Evolutionary conservation across 2,797 vertebrate species (phyloP).

Genomic region (Eupleurogrammus muticus): DNA sequence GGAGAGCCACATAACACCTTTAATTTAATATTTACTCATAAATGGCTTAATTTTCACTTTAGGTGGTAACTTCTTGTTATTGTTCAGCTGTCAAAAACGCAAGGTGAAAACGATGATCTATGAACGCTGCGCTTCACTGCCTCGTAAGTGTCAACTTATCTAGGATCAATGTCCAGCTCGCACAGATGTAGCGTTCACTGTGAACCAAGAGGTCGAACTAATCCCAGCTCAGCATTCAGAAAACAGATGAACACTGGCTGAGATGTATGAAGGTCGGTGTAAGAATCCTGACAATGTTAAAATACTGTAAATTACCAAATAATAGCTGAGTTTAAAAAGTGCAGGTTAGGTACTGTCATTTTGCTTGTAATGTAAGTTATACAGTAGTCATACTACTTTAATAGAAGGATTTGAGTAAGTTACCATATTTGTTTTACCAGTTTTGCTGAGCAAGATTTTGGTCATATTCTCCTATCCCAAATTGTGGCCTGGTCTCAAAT

Average conservation of each 20-base stretch:
- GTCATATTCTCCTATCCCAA: too few species aligned
- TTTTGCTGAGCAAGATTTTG: too few species aligned
- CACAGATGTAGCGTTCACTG: conserved; percentile 14
- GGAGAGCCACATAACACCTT: neutral
- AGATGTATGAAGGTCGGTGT: conserved; percentile 28
- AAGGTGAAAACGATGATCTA: too few species aligned
- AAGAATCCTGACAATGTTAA: neutral
- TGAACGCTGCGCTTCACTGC: conserved; percentile 35
- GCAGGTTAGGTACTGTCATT: too few species aligned
- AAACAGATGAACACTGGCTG: conserved; percentile 29
- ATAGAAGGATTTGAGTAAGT: too few species aligned
- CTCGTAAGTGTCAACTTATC: conserved; percentile 43
- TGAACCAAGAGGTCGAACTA: conserved; percentile 27
- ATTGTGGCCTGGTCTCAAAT: too few species aligned
- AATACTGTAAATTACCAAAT: neutral
- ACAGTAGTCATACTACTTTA: too few species aligned
- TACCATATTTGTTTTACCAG: too few species aligned
- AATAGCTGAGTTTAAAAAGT: too few species aligned
- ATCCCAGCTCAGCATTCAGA: conserved; percentile 58
- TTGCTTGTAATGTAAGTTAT: too few species aligned
- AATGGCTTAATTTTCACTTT: neutral
- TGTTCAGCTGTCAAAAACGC: conserved; percentile 14
- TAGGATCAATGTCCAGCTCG: conserved; percentile 43
- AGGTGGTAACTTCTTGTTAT: neutral
- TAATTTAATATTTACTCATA: neutral